Base-by-base conservation (phyloP, 2,113 vertebrate genomes). In the Petaurus breviceps region DNA sequence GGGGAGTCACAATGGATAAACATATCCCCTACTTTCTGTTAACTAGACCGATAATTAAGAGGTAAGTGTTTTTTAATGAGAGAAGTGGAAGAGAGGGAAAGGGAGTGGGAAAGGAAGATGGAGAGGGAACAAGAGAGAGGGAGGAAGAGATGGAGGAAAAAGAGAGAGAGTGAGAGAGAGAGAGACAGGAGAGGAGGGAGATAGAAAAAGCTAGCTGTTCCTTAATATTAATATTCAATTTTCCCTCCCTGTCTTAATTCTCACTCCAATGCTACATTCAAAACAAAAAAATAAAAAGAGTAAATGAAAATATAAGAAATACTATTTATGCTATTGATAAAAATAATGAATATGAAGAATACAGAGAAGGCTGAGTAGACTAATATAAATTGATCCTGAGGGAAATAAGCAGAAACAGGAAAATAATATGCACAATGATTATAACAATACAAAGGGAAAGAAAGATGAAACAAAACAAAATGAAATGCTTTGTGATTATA, bases 11-110 rank as follows among this genome's bases (percentile, higher is more conserved):
- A 55, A 0, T 89, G 22, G 37, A 14, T 94, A 92, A 68, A 0
- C 51, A 89, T 89, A 51, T 93, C 46, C 46, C 49, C 4, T 93
- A 92, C 91, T 96, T 95, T 93, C 54, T 95, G 46, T 51, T 50
- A 93, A 84, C 93, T 55, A 92, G 12, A 61, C 26, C 57, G 95
- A 95, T 26, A 91, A 84, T 55, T 37, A 31, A 25, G 51, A 23
- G n/a, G 24, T 5, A 51, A n/a, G 94, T 1, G 19, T 43, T 43
- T 61, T 14, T 19, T 84, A 94, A 93, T n/a, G 47, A 91, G 14
- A 49, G 2, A 53, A 19, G 51, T 84, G 8, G 50, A 9, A 55
- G 92, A 93, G 93, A 26, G 84, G 23, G 51, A 84, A 43, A 84
- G 19, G 68, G 6, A 43, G 16, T 8, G n/a, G 37, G 19, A 43